These are phyloP conservation scores for Ganaspis brasiliensis DNA, from an alignment of 2,888 invertebrate species.

Conservation along the genomic window DNA sequence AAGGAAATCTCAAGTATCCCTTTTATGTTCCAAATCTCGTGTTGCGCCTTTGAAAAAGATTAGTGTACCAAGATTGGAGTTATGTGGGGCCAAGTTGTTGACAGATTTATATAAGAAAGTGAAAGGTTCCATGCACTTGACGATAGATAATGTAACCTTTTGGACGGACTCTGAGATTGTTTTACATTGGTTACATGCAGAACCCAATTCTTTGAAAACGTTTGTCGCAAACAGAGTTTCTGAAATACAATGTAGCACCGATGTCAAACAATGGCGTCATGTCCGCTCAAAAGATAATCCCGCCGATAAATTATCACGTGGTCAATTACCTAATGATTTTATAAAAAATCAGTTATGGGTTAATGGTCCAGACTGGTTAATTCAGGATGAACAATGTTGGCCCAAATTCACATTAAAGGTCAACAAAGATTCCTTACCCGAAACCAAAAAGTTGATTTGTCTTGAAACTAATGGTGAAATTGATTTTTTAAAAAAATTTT, in stretches of 20 bases:
- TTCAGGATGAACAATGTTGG: constrained; percentile 55
- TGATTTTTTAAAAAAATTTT: neutral
- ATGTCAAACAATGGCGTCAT: constrained; percentile 53
- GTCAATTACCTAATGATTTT: constrained; percentile 51
- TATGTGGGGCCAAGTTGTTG: constrained; percentile 44
- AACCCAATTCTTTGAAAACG: constrained; percentile 53
- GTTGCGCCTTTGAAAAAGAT: constrained; percentile 40
- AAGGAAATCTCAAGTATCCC: neutral
- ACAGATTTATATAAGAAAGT: constrained; percentile 35
- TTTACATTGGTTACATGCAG: constrained; percentile 59
- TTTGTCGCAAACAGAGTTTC: constrained; percentile 62
- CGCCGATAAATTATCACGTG: constrained; percentile 60
- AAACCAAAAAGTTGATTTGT: neutral
- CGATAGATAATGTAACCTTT: constrained; percentile 29
- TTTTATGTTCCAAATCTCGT: constrained; percentile 42
- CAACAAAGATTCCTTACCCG: constrained; percentile 54
- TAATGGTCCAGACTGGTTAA: constrained; percentile 56
- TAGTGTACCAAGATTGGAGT: constrained; percentile 45
- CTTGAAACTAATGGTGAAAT: neutral
- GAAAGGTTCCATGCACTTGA: neutral
- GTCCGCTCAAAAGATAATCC: constrained; percentile 57
- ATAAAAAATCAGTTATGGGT: constrained; percentile 48
- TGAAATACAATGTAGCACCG: constrained; percentile 49
- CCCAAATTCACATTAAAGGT: constrained; percentile 53
- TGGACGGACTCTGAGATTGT: constrained; percentile 64